Evolutionary conservation across 2,888 invertebrate species (phyloP), one percentile per base, ranked within the genome.

Genomic region (Rotaria socialis): DNA sequence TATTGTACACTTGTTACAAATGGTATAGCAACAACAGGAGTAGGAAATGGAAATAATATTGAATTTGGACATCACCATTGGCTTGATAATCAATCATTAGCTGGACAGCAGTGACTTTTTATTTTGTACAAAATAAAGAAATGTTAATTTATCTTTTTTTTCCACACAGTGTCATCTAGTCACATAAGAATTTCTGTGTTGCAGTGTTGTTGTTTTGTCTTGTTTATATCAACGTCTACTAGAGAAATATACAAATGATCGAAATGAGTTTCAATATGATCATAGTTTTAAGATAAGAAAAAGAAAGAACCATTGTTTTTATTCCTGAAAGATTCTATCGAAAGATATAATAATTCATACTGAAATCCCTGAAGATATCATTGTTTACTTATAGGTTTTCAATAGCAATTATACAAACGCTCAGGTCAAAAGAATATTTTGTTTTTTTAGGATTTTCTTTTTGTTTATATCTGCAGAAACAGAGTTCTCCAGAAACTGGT

Each of bases 201-300:
- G 67, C 67, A 67, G 67, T 67, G 67, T 67, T 67, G 67, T 67
- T 35, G 27, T 67, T 67, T 67, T 67, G 67, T 67, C 67, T 67
- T 27, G 67, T 67, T 67, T 67, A 67, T 67, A 35, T 67, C 35
- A 19, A 67, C 67, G 27, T 67, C 4, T 67, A 16, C 11, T 67
- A 67, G 27, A 27, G 27, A 27, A 67, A 67, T 35, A 67, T 67
- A 27, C 7, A 35, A 35, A 67, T 41, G 35, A 67, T 35, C 67
- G 19, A 19, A 67, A 35, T 35, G 35, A 35, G 19, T 35, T 27
- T 67, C 8, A 27, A 14, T 52, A 16, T 52, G 52, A 52, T 52
- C 5, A 52, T 52, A 14, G 14, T 14, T 52, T 52, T 52, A 3
- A 52, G 52, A 52, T 52, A 52, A 52, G 52, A 52, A 52, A 52